These are phyloP conservation scores for Suillia variegata DNA, from an alignment of 2,888 invertebrate species.

Conservation along the genomic window DNA sequence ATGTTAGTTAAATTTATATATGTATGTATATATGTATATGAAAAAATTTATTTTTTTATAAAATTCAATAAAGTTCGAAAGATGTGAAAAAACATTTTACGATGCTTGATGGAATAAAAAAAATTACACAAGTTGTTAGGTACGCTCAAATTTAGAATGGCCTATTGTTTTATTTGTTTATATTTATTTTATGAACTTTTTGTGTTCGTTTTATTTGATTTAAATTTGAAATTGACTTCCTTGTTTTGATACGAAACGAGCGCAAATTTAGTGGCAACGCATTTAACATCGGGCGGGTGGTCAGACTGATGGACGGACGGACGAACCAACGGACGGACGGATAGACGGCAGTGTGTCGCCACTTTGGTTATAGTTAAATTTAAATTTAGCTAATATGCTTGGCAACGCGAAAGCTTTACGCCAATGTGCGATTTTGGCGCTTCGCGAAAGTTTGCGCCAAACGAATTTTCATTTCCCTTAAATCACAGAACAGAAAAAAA, in stretches of 20 bases:
- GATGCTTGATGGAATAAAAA: too few relatives aligned
- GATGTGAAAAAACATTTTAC: too few relatives aligned
- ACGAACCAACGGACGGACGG: not conserved
- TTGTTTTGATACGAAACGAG: slow-evolving; percentile 16
- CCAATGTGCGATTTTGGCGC: slow-evolving; percentile 16
- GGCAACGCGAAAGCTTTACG: slow-evolving; percentile 18
- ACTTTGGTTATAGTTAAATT: not conserved
- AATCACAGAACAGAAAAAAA: too few relatives aligned
- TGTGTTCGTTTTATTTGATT: not conserved
- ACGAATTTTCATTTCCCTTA: too few relatives aligned
- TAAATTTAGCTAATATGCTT: not conserved
- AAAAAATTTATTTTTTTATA: too few relatives aligned
- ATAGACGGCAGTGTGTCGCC: not conserved
- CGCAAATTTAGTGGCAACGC: not conserved
- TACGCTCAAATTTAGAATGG: too few relatives aligned
- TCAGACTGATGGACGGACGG: too few relatives aligned
- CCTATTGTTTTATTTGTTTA: slow-evolving; percentile 9
- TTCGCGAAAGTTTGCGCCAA: slow-evolving; percentile 9
- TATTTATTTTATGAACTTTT: too few relatives aligned
- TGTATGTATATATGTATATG: too few relatives aligned
- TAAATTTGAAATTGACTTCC: slow-evolving; percentile 13
- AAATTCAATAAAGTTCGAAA: too few relatives aligned
- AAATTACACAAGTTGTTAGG: too few relatives aligned
- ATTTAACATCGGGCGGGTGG: not conserved
- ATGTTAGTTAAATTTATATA: too few relatives aligned